Evolutionary conservation across 2,888 invertebrate species (phyloP), one percentile per base, ranked within the genome.

Genomic region (Phengaris alcon): DNA sequence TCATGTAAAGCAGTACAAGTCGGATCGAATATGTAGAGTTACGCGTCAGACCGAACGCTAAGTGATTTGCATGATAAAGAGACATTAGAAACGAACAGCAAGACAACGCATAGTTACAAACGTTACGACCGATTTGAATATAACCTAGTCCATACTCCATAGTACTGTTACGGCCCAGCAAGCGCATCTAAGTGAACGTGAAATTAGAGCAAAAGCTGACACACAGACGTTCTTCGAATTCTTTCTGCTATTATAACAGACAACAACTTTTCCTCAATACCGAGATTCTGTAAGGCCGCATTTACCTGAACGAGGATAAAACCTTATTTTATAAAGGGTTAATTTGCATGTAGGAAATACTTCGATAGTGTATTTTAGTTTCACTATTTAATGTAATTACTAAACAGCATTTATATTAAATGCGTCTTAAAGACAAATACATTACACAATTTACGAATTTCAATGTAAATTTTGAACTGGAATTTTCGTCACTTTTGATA

Each of bases 51-150:
- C 51, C 15, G 46, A 22, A 51, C 51, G 70, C 52, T 35, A 70
- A 70, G 72, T 54, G 22, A 74, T 74, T 74, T 74, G 74, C 74
- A 74, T 74, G 74, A 74, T 74, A 74, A 74, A 74, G 74, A 46
- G 22, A 74, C 48, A 74, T 64, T 64, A 64, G 64, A 64, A 64
- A 13, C 64, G 59, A 12, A 48, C 48, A 12, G 59, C 15, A 44
- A 46, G 15, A 55, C 10, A 15, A 15, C 44, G 73, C 57, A 73
- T 59, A 59, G 57, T 48, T 57, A 55, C 55, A n/a, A 73, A 15
- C 12, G n/a, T 57, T 46, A 73, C 15, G 13, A 57, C 9, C 59
- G n/a, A 55, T 72, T 35, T 48, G 51, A 15, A 54, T 72, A 51
- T 72, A 64, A 64, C 64, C 1, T 22, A 22, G 22, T 22, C 22